These are phyloP conservation scores for Gnathonemus longibarbis DNA, from an alignment of 2,113 vertebrate genomes.

Conservation along the genomic window DNA sequence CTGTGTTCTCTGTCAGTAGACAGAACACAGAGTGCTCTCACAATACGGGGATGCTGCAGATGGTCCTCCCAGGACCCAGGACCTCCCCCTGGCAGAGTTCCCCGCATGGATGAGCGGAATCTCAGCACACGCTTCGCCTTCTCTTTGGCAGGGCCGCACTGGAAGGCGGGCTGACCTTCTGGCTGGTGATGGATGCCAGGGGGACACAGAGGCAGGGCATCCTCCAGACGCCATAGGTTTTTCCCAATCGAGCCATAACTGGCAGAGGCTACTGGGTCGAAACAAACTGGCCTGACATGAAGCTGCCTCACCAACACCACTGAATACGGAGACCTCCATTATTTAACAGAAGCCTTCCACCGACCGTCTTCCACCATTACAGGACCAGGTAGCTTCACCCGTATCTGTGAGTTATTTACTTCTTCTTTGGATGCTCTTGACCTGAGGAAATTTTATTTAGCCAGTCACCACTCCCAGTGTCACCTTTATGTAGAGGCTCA, in stretches of 20 bases:
- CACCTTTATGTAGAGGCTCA: background rate
- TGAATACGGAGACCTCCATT: background rate
- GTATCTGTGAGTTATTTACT: background rate
- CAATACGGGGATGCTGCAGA: background rate
- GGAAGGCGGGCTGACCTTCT: background rate
- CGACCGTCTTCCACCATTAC: background rate
- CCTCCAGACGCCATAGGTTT: background rate
- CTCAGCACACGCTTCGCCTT: background rate
- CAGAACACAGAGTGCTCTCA: background rate
- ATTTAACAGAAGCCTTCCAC: background rate
- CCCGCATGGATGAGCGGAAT: background rate
- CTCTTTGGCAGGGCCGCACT: background rate
- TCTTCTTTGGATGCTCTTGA: background rate
- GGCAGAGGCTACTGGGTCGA: background rate
- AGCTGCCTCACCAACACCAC: background rate
- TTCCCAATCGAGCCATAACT: background rate
- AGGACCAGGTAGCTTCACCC: background rate
- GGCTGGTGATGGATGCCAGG: background rate
- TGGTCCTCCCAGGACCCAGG: background rate
- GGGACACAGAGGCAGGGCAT: background rate
- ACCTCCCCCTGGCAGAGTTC: background rate
- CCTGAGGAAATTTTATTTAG: background rate
- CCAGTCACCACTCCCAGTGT: background rate
- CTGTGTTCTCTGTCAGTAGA: background rate
- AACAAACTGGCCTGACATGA: background rate